Percentiles rank a stretch among this genome's conserved stretches.
Evolutionary conservation across 2,888 invertebrate genomes (phyloP).

Genomic region (Drosophila mimica): DNA sequence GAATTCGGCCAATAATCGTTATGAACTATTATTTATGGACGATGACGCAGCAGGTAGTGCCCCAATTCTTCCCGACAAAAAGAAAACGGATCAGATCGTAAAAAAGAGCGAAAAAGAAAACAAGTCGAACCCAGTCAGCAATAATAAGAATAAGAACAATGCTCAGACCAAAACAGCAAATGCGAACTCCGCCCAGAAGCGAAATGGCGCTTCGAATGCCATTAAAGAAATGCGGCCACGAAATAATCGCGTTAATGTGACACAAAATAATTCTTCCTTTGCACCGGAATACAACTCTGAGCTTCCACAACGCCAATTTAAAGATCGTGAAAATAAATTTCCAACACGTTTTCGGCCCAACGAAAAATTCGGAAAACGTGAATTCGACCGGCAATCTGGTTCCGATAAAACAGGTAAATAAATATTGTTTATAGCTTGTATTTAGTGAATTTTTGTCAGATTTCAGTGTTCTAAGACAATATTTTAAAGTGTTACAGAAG

Average conservation of each 20-base stretch:
- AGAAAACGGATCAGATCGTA: constrained; percentile 52
- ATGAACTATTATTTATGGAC: constrained; percentile 83
- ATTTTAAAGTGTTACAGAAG: background rate
- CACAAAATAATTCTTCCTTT: constrained; percentile 41
- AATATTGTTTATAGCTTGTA: background rate
- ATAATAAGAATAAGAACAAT: constrained; percentile 66
- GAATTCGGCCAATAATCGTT: constrained; percentile 82
- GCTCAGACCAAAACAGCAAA: constrained; percentile 37
- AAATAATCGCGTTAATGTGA: constrained; percentile 75
- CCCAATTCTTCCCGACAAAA: constrained; percentile 40
- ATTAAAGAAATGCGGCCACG: constrained; percentile 87
- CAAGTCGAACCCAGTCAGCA: constrained; percentile 70
- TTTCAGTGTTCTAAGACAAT: background rate
- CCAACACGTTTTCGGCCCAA: constrained; percentile 81
- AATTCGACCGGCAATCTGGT: constrained; percentile 97
- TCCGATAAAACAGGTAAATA: constrained; percentile 94
- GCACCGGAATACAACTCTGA: constrained; percentile 85
- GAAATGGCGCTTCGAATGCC: constrained; percentile 55
- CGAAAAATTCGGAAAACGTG: constrained; percentile 91
- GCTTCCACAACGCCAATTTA: constrained; percentile 81
- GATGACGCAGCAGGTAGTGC: constrained; percentile 66
- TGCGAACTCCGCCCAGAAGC: constrained; percentile 14
- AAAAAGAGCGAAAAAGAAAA: constrained; percentile 82
- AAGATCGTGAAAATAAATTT: constrained; percentile 85
- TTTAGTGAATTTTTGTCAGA: background rate